These are phyloP conservation scores for Ischnura elegans DNA, from an alignment of 2,888 invertebrate species.

Conservation along the genomic window DNA sequence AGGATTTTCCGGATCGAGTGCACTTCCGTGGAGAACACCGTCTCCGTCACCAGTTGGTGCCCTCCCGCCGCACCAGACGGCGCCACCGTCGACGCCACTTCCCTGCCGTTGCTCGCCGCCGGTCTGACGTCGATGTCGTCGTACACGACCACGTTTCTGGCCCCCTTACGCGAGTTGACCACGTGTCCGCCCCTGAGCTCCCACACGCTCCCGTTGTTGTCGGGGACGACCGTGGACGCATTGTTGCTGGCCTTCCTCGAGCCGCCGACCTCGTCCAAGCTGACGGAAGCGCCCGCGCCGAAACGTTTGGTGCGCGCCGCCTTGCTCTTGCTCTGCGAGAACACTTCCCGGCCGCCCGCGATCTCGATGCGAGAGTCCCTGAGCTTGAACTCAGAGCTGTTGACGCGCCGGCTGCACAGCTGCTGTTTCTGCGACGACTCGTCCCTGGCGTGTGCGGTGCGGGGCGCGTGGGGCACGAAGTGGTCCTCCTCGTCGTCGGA, in stretches of 20 bases:
- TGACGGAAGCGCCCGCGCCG: conserved; percentile 77
- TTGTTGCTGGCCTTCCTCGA: conserved; percentile 55
- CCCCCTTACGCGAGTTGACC: conserved; percentile 36
- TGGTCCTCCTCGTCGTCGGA: conserved; percentile 72
- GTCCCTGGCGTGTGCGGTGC: conserved; percentile 6
- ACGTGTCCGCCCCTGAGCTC: conserved; percentile 78
- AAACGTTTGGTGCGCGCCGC: conserved; percentile 86
- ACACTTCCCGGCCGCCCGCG: conserved; percentile 91
- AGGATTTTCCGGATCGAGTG: conserved; percentile 80
- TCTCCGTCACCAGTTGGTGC: conserved; percentile 77
- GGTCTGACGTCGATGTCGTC: conserved; percentile 53
- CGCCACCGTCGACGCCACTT: background rate
- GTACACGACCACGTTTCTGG: conserved; percentile 61
- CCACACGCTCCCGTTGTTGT: conserved; percentile 80
- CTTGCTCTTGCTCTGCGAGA: conserved; percentile 90
- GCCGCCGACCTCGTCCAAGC: conserved; percentile 76
- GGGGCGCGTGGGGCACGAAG: conserved; percentile 69
- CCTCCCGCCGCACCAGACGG: background rate
- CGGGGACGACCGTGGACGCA: conserved; percentile 60
- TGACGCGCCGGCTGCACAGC: background rate
- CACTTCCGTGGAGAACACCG: conserved; percentile 82
- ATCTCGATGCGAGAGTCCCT: conserved; percentile 88
- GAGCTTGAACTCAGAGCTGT: conserved; percentile 82
- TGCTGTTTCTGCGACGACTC: background rate
- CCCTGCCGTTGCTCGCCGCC: background rate